Conservation (phyloP, 2,797 vertebrate species). For the Tenualosa ilisha region DNA sequence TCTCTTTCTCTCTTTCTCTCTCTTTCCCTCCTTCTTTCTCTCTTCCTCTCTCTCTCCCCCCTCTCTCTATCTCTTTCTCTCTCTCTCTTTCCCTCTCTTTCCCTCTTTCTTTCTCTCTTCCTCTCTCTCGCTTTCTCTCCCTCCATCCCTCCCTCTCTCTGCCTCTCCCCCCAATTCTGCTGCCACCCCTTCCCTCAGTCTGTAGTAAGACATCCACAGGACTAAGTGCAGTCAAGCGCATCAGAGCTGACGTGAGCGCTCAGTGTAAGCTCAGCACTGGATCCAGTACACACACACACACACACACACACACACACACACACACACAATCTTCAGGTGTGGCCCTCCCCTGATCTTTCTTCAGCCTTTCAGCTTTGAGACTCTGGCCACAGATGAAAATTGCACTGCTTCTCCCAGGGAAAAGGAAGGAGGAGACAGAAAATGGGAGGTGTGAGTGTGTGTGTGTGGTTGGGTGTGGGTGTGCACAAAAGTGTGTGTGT, state of each 20-base stretch:
- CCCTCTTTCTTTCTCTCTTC: neutral
- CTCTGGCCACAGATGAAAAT: neutral
- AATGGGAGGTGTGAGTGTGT: too few relatives aligned
- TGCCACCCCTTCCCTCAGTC: neutral
- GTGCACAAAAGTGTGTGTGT: too few relatives aligned
- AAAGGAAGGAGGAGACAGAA: neutral
- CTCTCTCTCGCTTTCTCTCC: neutral
- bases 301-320: too few relatives aligned
- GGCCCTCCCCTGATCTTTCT: neutral
- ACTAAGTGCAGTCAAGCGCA: conserved; percentile 2
- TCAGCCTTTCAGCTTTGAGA: neutral
- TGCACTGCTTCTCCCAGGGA: neutral
- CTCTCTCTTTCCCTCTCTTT: neutral
- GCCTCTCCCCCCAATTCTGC: neutral
- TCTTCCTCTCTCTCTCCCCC: neutral
- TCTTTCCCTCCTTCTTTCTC: neutral
- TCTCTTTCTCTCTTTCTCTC: too few relatives aligned
- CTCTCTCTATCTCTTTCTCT: neutral
- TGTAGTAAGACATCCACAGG: conserved; percentile 17
- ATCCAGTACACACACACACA: neutral
- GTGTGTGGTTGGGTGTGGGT: too few relatives aligned
- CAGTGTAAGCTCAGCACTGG: neutral
- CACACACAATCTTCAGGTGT: conserved; percentile 4
- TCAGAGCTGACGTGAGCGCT: neutral
- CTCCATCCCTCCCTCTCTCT: conserved; percentile 36